Evolutionary conservation across 2,888 invertebrate genomes (phyloP), one percentile per base, ranked within the genome.

Genomic region (Pandemis cinnamomeana): DNA sequence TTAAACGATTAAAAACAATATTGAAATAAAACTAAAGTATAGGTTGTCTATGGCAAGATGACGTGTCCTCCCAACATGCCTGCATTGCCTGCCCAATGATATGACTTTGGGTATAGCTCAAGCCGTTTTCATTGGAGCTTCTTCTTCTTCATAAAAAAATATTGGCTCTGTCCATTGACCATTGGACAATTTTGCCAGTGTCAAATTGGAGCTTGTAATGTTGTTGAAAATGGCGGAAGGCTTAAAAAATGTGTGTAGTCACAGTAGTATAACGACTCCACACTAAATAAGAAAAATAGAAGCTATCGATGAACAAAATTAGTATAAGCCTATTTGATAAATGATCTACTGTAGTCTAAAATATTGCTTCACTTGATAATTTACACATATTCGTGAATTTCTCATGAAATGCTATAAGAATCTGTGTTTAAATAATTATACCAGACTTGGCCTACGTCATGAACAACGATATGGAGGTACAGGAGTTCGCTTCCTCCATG

Each of bases 401-500:
- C 15, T 58, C 11, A 27, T 58, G 11, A 58, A 27, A 58, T 58
- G 10, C 58, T 36, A 11, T 27, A 58, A 55, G 55, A 55, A 55
- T 55, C 3, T 6, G 55, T 51, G 51, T 8, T 55, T 20, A 7
- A 53, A n/a, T n/a, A 53, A 20, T 55, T 20, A 6, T n/a, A 51
- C 11, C 11, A 11, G 46, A 46, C 2, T 36, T 36, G 11, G 46
- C 46, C 11, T 46, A 11, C 10, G 11, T 46, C 10, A 46, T 46
- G 11, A 53, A 53, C 7, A 53, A 53, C n/a, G 15, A n/a, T n/a
- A 66, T 66, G 36, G 66, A 66, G 13, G 27, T 20, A 13, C 66
- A 66, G 20, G 66, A n/a, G 36, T 66, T 51, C 36, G 20, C 48
- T 36, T 66, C 66, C n/a, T 51, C 53, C n/a, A 15, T 72, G 61